Evolutionary conservation across 64 coral and sea anemone species (phyloP).

Genomic region (Actinia equina): DNA sequence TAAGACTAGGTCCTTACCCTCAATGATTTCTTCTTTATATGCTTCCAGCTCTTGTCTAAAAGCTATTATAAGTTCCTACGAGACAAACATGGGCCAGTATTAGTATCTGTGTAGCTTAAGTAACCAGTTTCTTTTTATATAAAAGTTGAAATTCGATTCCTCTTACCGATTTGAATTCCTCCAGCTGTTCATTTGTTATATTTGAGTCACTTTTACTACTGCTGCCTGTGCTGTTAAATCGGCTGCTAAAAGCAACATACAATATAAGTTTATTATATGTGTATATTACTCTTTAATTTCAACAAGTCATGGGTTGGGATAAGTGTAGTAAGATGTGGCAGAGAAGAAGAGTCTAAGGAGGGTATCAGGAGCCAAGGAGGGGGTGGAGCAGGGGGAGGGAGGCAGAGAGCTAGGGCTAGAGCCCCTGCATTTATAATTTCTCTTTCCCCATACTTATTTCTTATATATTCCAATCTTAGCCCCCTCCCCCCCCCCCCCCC

Average conservation of each 20-base stretch:
- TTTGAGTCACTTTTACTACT: conserved; percentile 26
- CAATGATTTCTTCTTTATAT: conserved; percentile 66
- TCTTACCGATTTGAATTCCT: conserved; percentile 66
- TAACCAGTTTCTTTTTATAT: no score
- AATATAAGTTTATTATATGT: neutral
- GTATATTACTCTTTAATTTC: no score
- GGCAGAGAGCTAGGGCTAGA: no score
- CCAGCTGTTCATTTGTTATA: conserved; percentile 47
- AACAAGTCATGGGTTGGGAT: no score
- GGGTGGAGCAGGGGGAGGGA: no score
- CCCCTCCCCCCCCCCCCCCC: no score
- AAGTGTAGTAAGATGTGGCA: no score
- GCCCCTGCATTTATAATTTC: no score
- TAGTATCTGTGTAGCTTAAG: neutral
- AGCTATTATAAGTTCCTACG: conserved; percentile 54
- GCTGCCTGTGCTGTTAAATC: conserved; percentile 15
- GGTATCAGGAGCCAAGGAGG: no score
- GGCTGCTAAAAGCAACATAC: conserved; percentile 5
- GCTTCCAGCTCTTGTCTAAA: conserved; percentile 70
- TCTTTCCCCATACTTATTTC: no score
- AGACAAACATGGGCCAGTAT: neutral
- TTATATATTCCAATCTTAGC: no score
- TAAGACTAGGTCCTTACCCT: conserved; percentile 22
- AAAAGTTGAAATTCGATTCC: neutral
- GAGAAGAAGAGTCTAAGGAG: no score